These are phyloP conservation scores for Choristoneura fumiferana DNA, from an alignment of 1,140 invertebrate species.

Conservation along the genomic window DNA sequence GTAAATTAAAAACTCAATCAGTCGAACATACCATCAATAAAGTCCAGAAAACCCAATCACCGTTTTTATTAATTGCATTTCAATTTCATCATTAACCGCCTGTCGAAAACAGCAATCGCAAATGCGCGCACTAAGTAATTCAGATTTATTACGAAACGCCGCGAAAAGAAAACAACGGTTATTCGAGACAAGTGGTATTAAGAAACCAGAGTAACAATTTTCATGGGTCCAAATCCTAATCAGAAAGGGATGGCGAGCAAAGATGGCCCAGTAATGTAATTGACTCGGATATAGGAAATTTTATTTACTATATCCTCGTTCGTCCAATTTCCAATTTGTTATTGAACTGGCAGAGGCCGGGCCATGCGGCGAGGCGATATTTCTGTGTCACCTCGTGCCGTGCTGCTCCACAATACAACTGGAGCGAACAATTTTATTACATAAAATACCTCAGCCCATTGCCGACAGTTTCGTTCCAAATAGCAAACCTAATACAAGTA, in stretches of 20 bases:
- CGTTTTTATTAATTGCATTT: constrained; percentile 13
- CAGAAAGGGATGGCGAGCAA: constrained; percentile 1
- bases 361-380: constrained; percentile 29
- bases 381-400: constrained; percentile 33
- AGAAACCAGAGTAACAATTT: not conserved
- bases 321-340: constrained; percentile 39
- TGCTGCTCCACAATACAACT: constrained; percentile 23
- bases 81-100: constrained; percentile 5
- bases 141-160: constrained; percentile 4
- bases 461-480: too few species aligned
- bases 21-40: not conserved
- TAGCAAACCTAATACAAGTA: too few species aligned
- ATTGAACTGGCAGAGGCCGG: constrained; percentile 1
- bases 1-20: not conserved
- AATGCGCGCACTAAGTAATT: constrained; percentile 9
- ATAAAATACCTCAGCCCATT: constrained; percentile 6
- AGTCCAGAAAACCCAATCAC: constrained; percentile 4
- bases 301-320: constrained; percentile 37
- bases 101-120: not conserved
- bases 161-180: not conserved
- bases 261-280: constrained; percentile 31
- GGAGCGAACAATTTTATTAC: constrained; percentile 23
- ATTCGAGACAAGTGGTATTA: constrained; percentile 2
- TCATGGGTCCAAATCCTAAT: constrained; percentile 10
- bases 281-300: constrained; percentile 32